Percentiles rank a stretch among this genome's conserved stretches.
phyloP scores from a whole-genome alignment of 1,140 invertebrate genomes.

The Drosophila orosa region DNA sequence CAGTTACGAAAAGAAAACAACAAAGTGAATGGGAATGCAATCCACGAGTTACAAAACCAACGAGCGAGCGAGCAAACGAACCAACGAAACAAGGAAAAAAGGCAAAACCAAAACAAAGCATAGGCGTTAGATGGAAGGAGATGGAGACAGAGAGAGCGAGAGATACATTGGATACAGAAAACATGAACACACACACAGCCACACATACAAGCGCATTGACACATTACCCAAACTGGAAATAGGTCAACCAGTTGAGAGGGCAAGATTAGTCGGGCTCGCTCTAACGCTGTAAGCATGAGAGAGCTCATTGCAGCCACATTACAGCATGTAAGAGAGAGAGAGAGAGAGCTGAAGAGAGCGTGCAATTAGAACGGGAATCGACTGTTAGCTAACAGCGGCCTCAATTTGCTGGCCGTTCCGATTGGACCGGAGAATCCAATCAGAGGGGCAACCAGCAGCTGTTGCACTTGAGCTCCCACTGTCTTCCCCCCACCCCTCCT shows the following conservation, averaged over 20 bases:
- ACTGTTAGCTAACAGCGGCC: slow-evolving; percentile 71
- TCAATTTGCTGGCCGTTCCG: slow-evolving; percentile 39
- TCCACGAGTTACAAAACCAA: slow-evolving; percentile 71
- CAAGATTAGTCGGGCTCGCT: slow-evolving; percentile 37
- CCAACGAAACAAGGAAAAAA: slow-evolving; percentile 35
- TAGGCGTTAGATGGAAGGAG: slow-evolving; percentile 69
- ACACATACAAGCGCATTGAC: slow-evolving; percentile 38
- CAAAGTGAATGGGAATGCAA: slow-evolving; percentile 65
- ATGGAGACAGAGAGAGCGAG: slow-evolving; percentile 18
- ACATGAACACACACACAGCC: slow-evolving; percentile 36
- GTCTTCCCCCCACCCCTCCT: neutral
- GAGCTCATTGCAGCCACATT: slow-evolving; percentile 18
- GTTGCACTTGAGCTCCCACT: slow-evolving; percentile 38
- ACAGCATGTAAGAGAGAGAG: slow-evolving; percentile 37
- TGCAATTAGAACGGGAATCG: slow-evolving; percentile 72
- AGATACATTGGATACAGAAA: slow-evolving; percentile 39
- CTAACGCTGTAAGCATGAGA: slow-evolving; percentile 39
- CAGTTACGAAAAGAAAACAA: slow-evolving; percentile 73
- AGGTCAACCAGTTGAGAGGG: slow-evolving; percentile 72
- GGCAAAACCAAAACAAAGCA: slow-evolving; percentile 78
- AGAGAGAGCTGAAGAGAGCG: slow-evolving; percentile 8
- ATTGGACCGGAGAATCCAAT: slow-evolving; percentile 53
- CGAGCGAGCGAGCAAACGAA: slow-evolving; percentile 39
- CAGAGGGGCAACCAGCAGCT: slow-evolving; percentile 26
- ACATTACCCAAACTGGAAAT: slow-evolving; percentile 78